A percentile compares a stretch with the other conserved stretches of the same genome.
Evolutionary conservation across 2,888 invertebrate genomes (phyloP).

Genomic region (Caenorhabditis auriculariae): DNA sequence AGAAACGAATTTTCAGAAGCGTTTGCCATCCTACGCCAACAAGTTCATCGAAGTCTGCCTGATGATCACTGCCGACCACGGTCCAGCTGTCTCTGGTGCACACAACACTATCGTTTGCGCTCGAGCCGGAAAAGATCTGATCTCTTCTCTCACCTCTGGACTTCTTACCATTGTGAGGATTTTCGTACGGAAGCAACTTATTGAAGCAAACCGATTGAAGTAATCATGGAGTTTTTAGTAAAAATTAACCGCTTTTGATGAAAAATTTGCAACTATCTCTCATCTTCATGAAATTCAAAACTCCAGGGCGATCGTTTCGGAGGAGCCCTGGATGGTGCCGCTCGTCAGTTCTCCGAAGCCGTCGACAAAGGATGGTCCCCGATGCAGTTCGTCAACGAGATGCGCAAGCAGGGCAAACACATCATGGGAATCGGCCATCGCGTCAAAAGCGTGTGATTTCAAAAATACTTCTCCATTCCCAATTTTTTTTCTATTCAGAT

Average conservation of each 20-base stretch:
- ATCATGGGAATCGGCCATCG: constrained; percentile 99
- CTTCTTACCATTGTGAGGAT: constrained; percentile 84
- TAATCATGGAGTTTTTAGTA: no score
- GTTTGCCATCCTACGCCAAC: constrained; percentile 84
- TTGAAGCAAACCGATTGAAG: neutral
- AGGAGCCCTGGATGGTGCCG: constrained; percentile 96
- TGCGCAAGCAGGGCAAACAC: constrained; percentile 91
- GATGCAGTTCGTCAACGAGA: constrained; percentile 96
- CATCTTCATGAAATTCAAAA: no score
- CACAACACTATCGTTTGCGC: constrained; percentile 79
- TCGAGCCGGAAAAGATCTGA: constrained; percentile 92
- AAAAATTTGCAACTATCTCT: no score
- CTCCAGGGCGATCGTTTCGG: constrained; percentile 81
- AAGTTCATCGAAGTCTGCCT: constrained; percentile 98
- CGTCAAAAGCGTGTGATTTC: constrained; percentile 72
- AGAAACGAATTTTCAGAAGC: constrained; percentile 55
- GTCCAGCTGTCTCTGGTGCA: constrained; percentile 90
- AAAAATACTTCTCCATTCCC: neutral
- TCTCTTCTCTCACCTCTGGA: constrained; percentile 92
- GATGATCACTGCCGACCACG: constrained; percentile 97
- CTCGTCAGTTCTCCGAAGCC: constrained; percentile 92
- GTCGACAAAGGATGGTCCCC: constrained; percentile 78
- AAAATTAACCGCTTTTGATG: no score
- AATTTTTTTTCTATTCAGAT: constrained; percentile 70
- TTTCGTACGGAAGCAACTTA: no score